Conservation (phyloP, 2,797 vertebrate species). For the Neosalanx taihuensis region DNA sequence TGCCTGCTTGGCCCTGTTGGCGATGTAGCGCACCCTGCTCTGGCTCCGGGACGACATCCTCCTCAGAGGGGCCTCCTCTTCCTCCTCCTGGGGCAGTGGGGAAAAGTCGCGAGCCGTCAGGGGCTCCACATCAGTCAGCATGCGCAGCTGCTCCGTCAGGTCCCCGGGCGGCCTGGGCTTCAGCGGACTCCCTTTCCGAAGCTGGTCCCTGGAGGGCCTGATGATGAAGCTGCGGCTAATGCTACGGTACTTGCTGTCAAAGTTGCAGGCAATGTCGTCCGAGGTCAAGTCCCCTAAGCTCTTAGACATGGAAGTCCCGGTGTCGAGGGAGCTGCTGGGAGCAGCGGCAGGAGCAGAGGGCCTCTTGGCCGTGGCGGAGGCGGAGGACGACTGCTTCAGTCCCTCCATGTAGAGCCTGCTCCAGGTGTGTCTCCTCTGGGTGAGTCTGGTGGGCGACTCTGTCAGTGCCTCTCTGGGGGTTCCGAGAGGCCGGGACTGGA, state of each 20-base stretch:
- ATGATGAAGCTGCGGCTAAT: constrained; percentile 83
- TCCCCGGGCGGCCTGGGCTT: constrained; percentile 45
- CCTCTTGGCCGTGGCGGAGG: constrained; percentile 51
- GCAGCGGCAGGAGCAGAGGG: constrained; percentile 24
- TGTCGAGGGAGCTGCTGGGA: constrained; percentile 16
- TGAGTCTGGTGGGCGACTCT: constrained; percentile 51
- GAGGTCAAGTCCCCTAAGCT: constrained; percentile 94
- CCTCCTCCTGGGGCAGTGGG: constrained; percentile 20
- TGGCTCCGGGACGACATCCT: constrained; percentile 90
- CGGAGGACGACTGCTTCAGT: constrained; percentile 71
- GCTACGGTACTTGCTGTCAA: constrained; percentile 84
- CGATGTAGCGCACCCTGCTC: constrained; percentile 90
- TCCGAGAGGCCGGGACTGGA: constrained; percentile 69
- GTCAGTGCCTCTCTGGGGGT: constrained; percentile 36
- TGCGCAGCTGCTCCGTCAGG: constrained; percentile 83
- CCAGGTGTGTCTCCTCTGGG: constrained; percentile 83
- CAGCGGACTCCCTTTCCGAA: constrained; percentile 40
- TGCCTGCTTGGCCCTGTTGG: constrained; percentile 87
- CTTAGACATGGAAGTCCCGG: constrained; percentile 82
- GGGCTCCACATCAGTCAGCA: constrained; percentile 79
- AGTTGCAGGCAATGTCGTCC: constrained; percentile 84
- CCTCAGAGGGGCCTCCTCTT: constrained; percentile 70
- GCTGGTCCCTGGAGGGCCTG: constrained; percentile 58
- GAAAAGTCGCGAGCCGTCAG: constrained; percentile 67
- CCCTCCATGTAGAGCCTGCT: constrained; percentile 83